Base-by-base conservation (phyloP, 2,113 vertebrate species). In the Eulacestoma nigropectus region DNA sequence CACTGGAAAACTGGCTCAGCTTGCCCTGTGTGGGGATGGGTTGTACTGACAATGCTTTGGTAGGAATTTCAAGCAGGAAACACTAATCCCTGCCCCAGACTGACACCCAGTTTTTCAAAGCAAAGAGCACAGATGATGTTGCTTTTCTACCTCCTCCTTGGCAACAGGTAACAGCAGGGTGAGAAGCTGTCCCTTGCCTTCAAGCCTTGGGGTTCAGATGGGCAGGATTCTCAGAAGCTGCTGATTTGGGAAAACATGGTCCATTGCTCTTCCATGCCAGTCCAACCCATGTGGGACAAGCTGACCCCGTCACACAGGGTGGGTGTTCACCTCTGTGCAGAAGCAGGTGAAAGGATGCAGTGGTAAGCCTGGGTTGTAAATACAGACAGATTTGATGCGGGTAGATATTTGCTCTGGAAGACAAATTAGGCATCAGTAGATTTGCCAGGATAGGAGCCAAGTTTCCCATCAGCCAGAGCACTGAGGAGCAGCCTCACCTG, bases 271-370 rank as follows among this genome's bases (percentile, higher is more conserved):
- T 76, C 18, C 63, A 73, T 44, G 27, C 6, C 19, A 10, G 33
- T 56, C 39, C 53, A 60, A 8, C 39, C 17, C 1, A 0, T 0
- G 0, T 6, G 67, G 57, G 56, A 23, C 33, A 69, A 69, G 55
- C 56, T 37, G 44, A 68, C 39, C 26, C 6, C 3, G 1, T 29
- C 73, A 46, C 2, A 9, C 53, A 37, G 55, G 0, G 1, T 16
- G 59, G 44, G 27, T 18, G 13, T 15, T 56, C 69, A 39, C 22
- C 55, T 39, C 37, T 42, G 37, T 18, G 49, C 41, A 30, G 37
- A 47, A 27, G 32, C 14, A 33, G 44, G 18, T 10, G 65, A 46
- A 64, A 69, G 1, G 8, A 52, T 0, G 6, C 55, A 35, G 10
- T 10, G 60, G 27, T 11, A 41, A 35, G 33, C 49, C 59, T 39